Base-by-base conservation (phyloP, 2,797 vertebrate genomes). In the Epinephelus malabaricus region DNA sequence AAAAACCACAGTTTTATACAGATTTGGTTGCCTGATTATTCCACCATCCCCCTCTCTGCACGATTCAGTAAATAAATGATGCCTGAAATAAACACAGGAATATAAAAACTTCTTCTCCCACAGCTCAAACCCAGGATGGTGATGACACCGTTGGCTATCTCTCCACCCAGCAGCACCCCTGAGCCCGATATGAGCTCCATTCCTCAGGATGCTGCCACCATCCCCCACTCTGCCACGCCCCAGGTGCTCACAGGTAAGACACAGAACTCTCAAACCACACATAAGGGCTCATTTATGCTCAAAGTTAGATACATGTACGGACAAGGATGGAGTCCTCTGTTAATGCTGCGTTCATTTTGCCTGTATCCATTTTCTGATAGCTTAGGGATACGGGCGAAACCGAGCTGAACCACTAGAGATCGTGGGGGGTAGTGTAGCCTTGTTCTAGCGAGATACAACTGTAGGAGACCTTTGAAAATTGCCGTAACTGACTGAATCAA, bases 151-250 rank as follows among this genome's bases (percentile, higher is more conserved):
- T 77, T 97, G 94, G 96, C 96, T 9, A 95, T 97, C 84, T 98
- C 97, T 25, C 97, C 97, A 0, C 96, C 96, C 1, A 94, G 96
- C 91, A 98, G 97, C 90, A 97, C 96, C 2, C 97, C 97, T 0
- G 97, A 97, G 84, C 97, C 96, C 0, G 97, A 98, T 61, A 97
- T 97, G 92, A 97, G 97, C 85, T 97, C 97, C 70, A 97, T 97
- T 65, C 97, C 97, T 49, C 97, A 97, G 92, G 97, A 97, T 23
- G 96, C 97, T 71, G 97, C 97, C 84, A 98, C 96, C 0, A 89
- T 98, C 58, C 97, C 97, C 83, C 96, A 94, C 90, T 96, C 97
- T 0, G 95, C 94, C 75, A 93, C 94, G 5, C 95, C 97, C 54
- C 97, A 98, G 95, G 93, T 96, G 89, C 95, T 98, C 87, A 97